Evolutionary conservation across 2,888 invertebrate genomes (phyloP), one percentile per base, ranked within the genome.

Genomic region (Andrena marginata): DNA sequence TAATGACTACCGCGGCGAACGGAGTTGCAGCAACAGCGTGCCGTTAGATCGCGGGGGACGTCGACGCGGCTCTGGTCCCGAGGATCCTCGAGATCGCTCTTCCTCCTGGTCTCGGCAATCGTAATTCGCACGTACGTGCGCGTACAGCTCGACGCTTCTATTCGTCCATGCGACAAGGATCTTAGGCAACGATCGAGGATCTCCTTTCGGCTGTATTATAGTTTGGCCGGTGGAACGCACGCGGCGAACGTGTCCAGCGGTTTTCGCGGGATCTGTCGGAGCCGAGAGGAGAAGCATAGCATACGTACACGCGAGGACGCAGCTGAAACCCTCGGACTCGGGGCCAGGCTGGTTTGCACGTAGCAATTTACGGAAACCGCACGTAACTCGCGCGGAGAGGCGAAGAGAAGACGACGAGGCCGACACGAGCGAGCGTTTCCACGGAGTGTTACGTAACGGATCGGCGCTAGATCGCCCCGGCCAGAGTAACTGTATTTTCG

Each of bases 321-420:
- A 33, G 49, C 33, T 20, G 67, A 48, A 67, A 63, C 42, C 64
- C 16, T 60, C 70, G 59, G 73, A 54, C 69, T 71, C 56, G 84
- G 77, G 77, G 51, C 67, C 81, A 13, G 77, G 79, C 85, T 80
- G 85, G 85, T 85, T 82, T 82, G 88, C 88, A 92, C 91, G 85
- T 91, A 91, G 92, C 89, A 92, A 92, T 92, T 92, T 92, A 85
- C 89, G 90, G 91, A 92, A 91, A 92, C 91, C 91, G 90, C 91
- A 91, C 91, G 90, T 92, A 92, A 92, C 90, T 89, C 89, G 89
- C 88, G 85, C 60, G 67, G 80, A 73, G 73, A 69, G 76, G 60
- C 71, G 68, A 77, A 80, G 80, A 68, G 77, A 69, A 74, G 65
- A 42, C 62, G 64, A 60, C 2, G 63, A 70, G 72, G 73, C 73